Evolutionary conservation across 2,113 vertebrate species (phyloP).

Genomic region (Carassius carassius): DNA sequence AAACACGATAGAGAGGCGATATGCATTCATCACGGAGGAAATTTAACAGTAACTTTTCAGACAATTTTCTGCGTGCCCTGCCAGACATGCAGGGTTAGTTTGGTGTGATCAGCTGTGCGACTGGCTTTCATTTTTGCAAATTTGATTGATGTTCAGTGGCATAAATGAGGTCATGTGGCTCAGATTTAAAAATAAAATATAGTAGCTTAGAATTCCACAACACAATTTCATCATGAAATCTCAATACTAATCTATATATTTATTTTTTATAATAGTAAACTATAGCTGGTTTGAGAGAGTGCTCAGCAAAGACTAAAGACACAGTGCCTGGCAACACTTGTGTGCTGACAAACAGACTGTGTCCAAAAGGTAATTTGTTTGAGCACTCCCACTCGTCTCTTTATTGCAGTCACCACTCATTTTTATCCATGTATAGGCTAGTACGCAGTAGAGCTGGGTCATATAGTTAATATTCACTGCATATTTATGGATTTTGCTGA

Average conservation of each 20-base stretch:
- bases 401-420: not conserved
- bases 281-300: not conserved
- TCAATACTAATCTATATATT: not conserved
- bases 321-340: not conserved
- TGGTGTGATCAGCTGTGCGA: conserved; percentile 22
- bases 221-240: not conserved
- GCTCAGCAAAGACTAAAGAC: not conserved
- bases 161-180: not conserved
- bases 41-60: conserved; percentile 45
- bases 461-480: not conserved
- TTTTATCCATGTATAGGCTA: not conserved
- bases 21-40: conserved; percentile 54
- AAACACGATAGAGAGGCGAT: conserved; percentile 51
- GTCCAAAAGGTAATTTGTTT: not conserved
- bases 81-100: conserved; percentile 24
- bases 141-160: conserved; percentile 18
- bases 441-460: not conserved
- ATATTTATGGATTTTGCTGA: not conserved
- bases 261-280: conserved; percentile 2
- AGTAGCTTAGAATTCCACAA: not conserved
- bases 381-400: not conserved
- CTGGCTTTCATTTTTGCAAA: conserved; percentile 22
- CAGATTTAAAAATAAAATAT: not conserved
- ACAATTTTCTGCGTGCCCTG: conserved; percentile 31
- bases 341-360: not conserved